Evolutionary conservation across 1,140 invertebrate species (phyloP), one percentile per base, ranked within the genome.

Genomic region (Formica selysi): DNA sequence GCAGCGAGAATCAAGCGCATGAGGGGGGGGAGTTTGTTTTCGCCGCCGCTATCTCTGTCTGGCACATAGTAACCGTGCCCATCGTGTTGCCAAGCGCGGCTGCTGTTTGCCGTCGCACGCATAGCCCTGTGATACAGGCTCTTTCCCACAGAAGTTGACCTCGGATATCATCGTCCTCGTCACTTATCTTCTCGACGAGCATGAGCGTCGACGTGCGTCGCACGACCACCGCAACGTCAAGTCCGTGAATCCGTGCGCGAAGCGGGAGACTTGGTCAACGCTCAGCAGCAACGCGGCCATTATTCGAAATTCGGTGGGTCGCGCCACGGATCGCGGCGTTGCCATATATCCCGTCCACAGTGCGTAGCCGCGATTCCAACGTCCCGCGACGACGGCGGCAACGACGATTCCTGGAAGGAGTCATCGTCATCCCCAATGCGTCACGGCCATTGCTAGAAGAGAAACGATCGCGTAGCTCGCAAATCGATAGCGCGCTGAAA

Each of bases 281-380:
- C 76, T 65, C 51, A n/a, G 64, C 36, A 29, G 67, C 48, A 36
- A 74, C 59, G 90, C 89, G 88, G 89, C 89, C 89, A 90, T 90
- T 90, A 90, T 91, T 91, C 89, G 88, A 90, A 91, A 91, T 91
- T 90, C 89, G 89, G 86, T 90, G 78, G 73, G 84, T 88, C 86
- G 89, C 89, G 89, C 89, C 88, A 89, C 85, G 61, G 61, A 64
- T 22, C 13, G 62, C 87, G 41, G 41, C 65, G 89, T 90, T 90
- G 89, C 89, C 89, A 87, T 76, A 87, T 76, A 51, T 90, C 36
- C 48, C 19, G 38, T 64, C 44, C 32, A 36, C 7, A 41, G 44
- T 38, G 11, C 32, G 54, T 59, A 81, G 78, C 89, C 83, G 83
- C 88, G 86, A 88, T 89, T 89, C 86, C 89, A 87, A 83, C 88